Conservation (phyloP, 2,113 vertebrate genomes). For the Chrysemys picta region DNA sequence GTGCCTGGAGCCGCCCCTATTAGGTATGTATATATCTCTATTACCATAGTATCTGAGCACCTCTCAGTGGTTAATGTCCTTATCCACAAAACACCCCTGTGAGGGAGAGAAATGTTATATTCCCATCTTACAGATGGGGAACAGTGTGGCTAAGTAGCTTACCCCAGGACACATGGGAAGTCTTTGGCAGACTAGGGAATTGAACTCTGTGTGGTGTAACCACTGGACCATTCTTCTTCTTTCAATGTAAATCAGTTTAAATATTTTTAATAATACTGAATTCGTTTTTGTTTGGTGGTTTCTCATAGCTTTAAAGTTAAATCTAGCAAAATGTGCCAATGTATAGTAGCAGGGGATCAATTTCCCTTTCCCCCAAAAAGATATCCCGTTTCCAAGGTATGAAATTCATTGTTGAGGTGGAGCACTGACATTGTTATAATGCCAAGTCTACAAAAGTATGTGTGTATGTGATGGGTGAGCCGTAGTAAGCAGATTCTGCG, state of each 20-base stretch:
- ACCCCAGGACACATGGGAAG: background rate
- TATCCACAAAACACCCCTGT: background rate
- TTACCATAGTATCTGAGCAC: background rate
- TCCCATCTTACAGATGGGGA: background rate
- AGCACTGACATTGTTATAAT: background rate
- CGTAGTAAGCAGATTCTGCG: background rate
- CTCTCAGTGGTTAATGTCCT: background rate
- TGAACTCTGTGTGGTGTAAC: conserved; percentile 9
- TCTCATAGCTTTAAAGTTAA: background rate
- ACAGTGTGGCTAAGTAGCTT: background rate
- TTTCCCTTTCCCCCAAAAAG: background rate
- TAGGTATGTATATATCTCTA: background rate
- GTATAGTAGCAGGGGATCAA: background rate
- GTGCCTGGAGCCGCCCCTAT: too few relatives aligned
- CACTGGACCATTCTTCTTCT: conserved; percentile 7
- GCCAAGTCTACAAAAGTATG: background rate
- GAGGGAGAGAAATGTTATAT: background rate
- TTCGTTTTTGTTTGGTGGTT: background rate
- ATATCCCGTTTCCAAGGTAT: background rate
- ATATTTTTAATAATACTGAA: background rate
- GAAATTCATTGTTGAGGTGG: conserved; percentile 19
- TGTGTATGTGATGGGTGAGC: background rate
- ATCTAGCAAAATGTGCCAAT: background rate
- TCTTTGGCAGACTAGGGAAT: background rate
- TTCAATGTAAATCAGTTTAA: conserved; percentile 9